Conservation (phyloP, 2,113 vertebrate genomes). For the Pogona vitticeps region DNA sequence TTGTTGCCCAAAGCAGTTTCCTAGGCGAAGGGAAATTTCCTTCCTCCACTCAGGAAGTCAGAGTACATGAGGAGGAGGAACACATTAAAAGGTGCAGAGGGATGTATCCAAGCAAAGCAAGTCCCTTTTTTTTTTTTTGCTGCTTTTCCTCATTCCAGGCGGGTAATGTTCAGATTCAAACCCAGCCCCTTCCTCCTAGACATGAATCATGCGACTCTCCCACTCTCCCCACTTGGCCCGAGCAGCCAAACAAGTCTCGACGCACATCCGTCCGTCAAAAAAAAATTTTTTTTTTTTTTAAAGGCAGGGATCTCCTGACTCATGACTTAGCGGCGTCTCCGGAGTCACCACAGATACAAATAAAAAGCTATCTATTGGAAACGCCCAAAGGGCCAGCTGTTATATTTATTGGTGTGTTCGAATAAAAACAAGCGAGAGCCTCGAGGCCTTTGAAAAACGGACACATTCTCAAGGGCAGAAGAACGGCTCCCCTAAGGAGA, state of each 20-base stretch:
- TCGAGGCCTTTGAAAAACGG: no score
- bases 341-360: background rate
- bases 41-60: background rate
- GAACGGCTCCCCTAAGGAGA: no score
- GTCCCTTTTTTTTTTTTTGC: no score
- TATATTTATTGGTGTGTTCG: background rate
- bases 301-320: background rate
- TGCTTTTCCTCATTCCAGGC: background rate
- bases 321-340: no score
- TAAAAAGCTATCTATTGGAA: no score
- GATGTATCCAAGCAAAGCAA: no score
- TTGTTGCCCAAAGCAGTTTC: background rate
- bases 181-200: background rate
- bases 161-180: background rate
- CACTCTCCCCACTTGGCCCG: background rate
- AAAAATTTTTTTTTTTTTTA: no score
- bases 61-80: background rate
- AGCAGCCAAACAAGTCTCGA: background rate
- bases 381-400: no score
- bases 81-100: no score
- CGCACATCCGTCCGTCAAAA: background rate
- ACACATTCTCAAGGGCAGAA: no score
- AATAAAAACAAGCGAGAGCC: no score
- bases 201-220: background rate
- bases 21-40: background rate